Conservation (phyloP, 2,113 vertebrate genomes). For the Onychostoma macrolepis region DNA sequence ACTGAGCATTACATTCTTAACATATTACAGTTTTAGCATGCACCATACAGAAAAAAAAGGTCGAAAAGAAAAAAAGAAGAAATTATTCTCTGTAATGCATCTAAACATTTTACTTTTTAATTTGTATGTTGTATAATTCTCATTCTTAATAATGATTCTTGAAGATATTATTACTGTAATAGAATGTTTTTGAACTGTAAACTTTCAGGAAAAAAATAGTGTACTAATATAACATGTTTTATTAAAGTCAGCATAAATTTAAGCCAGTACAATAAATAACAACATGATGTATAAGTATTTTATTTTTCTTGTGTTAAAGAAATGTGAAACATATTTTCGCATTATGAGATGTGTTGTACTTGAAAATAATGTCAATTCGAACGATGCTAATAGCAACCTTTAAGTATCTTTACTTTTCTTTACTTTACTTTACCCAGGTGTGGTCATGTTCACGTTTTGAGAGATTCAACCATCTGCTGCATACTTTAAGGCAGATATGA, state of each 20-base stretch:
- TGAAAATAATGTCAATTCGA: background rate
- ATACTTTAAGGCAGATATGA: background rate
- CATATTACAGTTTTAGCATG: background rate
- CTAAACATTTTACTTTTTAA: background rate
- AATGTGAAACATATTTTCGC: background rate
- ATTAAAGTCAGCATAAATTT: background rate
- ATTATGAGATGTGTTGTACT: background rate
- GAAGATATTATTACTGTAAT: background rate
- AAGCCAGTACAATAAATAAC: background rate
- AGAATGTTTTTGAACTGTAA: background rate
- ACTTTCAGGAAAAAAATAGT: background rate
- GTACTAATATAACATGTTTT: background rate
- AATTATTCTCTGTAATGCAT: background rate
- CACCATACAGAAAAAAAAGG: background rate
- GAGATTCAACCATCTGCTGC: background rate
- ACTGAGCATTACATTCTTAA: background rate
- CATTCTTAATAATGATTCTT: background rate
- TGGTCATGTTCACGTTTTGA: background rate
- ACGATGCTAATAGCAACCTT: background rate
- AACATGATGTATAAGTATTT: background rate
- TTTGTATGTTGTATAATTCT: background rate
- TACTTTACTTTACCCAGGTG: background rate
- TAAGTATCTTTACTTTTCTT: too few species aligned
- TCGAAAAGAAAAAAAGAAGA: background rate
- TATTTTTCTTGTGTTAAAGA: background rate